These are phyloP conservation scores for Spea multiplicata DNA, from an alignment of 2,113 vertebrate species.

Conservation along the genomic window DNA sequence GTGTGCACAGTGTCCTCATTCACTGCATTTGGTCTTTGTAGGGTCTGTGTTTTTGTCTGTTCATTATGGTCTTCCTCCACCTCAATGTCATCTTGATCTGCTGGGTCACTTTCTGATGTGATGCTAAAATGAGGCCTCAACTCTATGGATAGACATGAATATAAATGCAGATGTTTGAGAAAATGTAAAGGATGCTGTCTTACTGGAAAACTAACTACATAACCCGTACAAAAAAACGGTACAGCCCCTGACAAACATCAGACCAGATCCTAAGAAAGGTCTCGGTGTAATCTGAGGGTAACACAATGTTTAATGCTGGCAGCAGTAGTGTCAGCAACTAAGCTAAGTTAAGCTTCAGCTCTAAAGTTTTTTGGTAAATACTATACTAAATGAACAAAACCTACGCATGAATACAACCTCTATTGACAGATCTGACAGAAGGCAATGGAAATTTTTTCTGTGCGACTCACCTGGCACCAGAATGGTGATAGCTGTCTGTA, in stretches of 20 bases:
- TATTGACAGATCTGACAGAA: background rate
- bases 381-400: too few relatives aligned
- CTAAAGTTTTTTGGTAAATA: too few relatives aligned
- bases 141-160: constrained; percentile 64
- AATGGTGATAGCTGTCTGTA: constrained; percentile 95
- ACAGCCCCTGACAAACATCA: too few relatives aligned
- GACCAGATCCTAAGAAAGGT: too few relatives aligned
- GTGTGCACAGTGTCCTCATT: constrained; percentile 88
- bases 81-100: constrained; percentile 87
- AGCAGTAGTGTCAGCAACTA: too few relatives aligned
- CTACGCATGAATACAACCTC: background rate
- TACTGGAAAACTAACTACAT: too few relatives aligned
- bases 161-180: background rate
- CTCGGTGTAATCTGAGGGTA: too few relatives aligned
- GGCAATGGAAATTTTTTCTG: background rate
- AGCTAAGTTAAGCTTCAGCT: too few relatives aligned
- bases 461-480: constrained; percentile 87
- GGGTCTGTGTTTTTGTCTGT: constrained; percentile 66
- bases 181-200: too few relatives aligned
- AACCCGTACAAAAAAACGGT: too few relatives aligned
- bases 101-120: constrained; percentile 92
- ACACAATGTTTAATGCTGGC: too few relatives aligned
- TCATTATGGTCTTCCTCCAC: constrained; percentile 71
- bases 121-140: constrained; percentile 93
- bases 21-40: constrained; percentile 63